phyloP scores from a whole-genome alignment of 2,113 vertebrate genomes.

The Sorex fumeus region DNA sequence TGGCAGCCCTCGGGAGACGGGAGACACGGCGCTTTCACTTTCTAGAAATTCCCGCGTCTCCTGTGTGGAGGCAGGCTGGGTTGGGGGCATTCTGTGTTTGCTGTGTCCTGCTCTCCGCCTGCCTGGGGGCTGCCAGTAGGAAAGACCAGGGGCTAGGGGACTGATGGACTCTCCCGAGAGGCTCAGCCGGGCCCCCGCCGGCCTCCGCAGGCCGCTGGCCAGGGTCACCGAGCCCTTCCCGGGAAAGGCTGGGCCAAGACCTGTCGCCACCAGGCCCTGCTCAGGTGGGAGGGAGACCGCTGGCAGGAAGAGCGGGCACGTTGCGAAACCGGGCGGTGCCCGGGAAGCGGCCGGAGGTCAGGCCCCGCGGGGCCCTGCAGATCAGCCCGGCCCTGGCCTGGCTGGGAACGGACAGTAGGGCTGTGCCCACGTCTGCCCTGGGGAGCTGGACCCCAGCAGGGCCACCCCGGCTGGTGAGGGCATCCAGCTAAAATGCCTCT shows the following conservation, averaged over 20 bases:
- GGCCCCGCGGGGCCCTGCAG: too few species aligned
- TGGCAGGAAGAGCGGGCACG: slow-evolving; percentile 22
- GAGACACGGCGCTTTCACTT: not conserved
- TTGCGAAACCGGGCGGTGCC: not conserved
- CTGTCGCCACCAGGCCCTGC: not conserved
- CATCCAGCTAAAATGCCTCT: too few species aligned
- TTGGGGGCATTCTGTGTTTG: fast-evolving
- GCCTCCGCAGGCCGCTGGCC: not conserved
- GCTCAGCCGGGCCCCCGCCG: fast-evolving
- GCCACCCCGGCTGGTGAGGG: too few species aligned
- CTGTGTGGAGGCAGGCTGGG: fast-evolving
- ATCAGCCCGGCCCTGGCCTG: too few species aligned
- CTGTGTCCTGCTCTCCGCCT: fast-evolving
- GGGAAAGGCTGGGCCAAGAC: not conserved
- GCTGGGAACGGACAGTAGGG: not conserved
- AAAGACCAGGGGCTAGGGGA: fast-evolving
- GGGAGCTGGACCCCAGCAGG: too few species aligned
- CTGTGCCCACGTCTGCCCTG: too few species aligned
- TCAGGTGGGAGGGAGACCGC: not conserved
- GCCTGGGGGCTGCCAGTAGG: not conserved
- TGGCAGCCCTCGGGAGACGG: not conserved
- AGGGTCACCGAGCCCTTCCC: not conserved
- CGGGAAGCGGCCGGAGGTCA: not conserved
- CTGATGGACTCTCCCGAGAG: fast-evolving
- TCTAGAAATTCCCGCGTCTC: slow-evolving; percentile 15